phyloP scores from a whole-genome alignment of 2,797 vertebrate species.

The Tragopan temminckii region DNA sequence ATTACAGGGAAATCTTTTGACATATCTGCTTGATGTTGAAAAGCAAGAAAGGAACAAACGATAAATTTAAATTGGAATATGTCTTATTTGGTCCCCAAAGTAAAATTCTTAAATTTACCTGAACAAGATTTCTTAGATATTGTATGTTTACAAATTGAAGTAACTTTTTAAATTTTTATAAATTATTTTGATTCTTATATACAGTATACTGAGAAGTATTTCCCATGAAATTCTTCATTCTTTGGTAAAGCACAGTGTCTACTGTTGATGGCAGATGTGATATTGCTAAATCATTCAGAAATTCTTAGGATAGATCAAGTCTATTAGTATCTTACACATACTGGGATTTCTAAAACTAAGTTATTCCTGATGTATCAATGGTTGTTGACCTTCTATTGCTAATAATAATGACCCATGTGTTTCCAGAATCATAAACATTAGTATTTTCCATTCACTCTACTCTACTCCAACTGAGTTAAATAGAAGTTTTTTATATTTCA shows the following conservation, averaged over 20 bases:
- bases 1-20: constrained; percentile 56
- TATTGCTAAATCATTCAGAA: constrained; percentile 14
- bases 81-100: constrained; percentile 35
- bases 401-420: background rate
- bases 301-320: background rate
- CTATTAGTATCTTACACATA: background rate
- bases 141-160: background rate
- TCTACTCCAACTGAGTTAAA: background rate
- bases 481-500: background rate
- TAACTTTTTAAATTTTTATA: constrained; percentile 3
- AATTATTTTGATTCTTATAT: constrained; percentile 35
- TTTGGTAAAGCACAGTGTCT: background rate
- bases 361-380: background rate
- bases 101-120: constrained; percentile 35
- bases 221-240: background rate
- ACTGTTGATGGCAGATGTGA: background rate
- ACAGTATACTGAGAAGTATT: background rate
- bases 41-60: background rate
- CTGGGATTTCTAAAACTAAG: background rate
- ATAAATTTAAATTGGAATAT: constrained; percentile 36
- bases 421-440: background rate
- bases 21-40: constrained; percentile 28
- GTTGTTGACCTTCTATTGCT: background rate
- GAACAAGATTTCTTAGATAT: constrained; percentile 18
- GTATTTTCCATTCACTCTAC: background rate